Evolutionary conservation across 1,140 invertebrate genomes (phyloP).

Genomic region (Whitmania pigra): DNA sequence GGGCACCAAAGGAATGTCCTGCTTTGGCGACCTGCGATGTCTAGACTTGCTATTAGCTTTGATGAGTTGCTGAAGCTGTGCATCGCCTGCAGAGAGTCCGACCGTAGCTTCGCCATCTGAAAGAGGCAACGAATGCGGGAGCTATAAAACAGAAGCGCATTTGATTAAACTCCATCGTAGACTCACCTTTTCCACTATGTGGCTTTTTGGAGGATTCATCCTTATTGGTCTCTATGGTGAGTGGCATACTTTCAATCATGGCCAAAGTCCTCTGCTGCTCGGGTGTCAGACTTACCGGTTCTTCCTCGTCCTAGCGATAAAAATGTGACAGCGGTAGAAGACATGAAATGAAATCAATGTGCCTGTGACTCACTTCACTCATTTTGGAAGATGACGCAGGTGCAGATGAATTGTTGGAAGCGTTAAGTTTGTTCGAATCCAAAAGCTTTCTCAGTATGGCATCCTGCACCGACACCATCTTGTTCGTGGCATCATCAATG

Average conservation of each 20-base stretch:
- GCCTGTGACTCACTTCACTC: not conserved
- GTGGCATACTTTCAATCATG: slow-evolving; percentile 42
- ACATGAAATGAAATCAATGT: not conserved
- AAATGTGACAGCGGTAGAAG: too few relatives aligned
- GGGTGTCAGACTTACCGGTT: slow-evolving; percentile 37
- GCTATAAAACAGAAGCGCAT: too few relatives aligned
- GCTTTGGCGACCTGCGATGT: not conserved
- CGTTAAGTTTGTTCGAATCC: slow-evolving; percentile 23
- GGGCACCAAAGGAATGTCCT: not conserved
- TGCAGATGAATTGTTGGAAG: not conserved
- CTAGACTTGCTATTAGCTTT: not conserved
- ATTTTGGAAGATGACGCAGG: not conserved
- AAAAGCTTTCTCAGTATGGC: slow-evolving; percentile 39
- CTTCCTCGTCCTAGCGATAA: slow-evolving; percentile 32
- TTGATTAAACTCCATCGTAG: too few relatives aligned
- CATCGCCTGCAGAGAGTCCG: not conserved
- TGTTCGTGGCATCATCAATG: slow-evolving; percentile 19
- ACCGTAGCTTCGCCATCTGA: not conserved
- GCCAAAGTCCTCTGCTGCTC: slow-evolving; percentile 42
- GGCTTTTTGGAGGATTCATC: slow-evolving; percentile 25
- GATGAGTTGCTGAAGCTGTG: slow-evolving; percentile 7
- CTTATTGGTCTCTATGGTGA: slow-evolving; percentile 33
- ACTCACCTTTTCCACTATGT: too few relatives aligned
- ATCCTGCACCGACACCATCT: slow-evolving; percentile 29
- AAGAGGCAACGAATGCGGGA: too few relatives aligned